Evolutionary conservation across 2,888 invertebrate genomes (phyloP).

Genomic region (Pandemis cinnamomeana): DNA sequence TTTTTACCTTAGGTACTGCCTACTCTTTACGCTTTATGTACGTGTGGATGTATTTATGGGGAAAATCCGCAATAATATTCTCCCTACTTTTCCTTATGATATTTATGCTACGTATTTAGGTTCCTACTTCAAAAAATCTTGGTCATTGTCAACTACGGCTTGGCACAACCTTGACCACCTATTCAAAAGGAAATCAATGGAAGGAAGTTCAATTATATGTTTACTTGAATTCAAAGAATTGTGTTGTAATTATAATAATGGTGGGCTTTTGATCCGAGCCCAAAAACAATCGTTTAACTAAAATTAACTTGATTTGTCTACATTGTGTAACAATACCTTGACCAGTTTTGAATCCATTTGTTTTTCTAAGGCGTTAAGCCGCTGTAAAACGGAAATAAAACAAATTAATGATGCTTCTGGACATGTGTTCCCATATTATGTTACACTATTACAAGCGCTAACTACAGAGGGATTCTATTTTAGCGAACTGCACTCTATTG

Average conservation of each 20-base stretch:
- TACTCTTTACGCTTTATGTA: too few relatives aligned
- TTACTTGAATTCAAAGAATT: conserved; percentile 14
- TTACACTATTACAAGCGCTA: background rate
- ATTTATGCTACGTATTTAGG: background rate
- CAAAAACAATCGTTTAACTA: conserved; percentile 22
- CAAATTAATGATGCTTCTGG: background rate
- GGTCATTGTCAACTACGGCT: conserved; percentile 58
- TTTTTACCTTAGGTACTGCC: too few relatives aligned
- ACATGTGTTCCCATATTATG: conserved; percentile 19
- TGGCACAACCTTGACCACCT: conserved; percentile 52
- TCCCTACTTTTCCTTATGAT: background rate
- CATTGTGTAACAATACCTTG: background rate
- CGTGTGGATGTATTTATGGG: background rate
- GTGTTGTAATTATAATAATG: conserved; percentile 14
- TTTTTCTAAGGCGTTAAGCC: background rate
- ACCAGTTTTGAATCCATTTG: background rate
- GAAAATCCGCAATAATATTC: background rate
- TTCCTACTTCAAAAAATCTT: conserved; percentile 10
- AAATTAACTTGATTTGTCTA: conserved; percentile 22
- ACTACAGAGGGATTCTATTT: conserved; percentile 11
- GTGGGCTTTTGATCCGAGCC: conserved; percentile 15
- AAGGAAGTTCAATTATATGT: conserved; percentile 40
- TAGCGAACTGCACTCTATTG: conserved; percentile 42
- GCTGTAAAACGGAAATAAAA: background rate
- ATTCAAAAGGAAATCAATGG: conserved; percentile 54